These are phyloP conservation scores for Phacellophora camtschatica DNA, from an alignment of 30 jellyfish, hydroid and myxozoan genomes.

Conservation along the genomic window DNA sequence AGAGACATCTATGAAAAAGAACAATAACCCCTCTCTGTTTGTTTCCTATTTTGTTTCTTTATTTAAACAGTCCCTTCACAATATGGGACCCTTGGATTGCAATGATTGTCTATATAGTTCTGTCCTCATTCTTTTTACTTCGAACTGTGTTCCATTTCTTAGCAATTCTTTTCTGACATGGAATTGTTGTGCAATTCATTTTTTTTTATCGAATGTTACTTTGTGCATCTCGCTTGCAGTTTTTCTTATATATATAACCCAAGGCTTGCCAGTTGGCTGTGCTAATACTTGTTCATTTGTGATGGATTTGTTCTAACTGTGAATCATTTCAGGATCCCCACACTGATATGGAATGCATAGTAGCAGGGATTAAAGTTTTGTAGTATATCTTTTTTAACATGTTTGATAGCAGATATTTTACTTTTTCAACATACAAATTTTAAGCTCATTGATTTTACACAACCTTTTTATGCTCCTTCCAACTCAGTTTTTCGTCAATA, in stretches of 20 bases:
- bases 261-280: slow-evolving; percentile 57
- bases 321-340: slow-evolving; percentile 60
- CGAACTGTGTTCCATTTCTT: not conserved
- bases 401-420: slow-evolving; percentile 28
- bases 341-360: slow-evolving; percentile 51
- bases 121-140: not conserved
- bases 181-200: not conserved
- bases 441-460: slow-evolving; percentile 47
- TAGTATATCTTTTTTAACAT: slow-evolving; percentile 41
- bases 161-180: not conserved
- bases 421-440: slow-evolving; percentile 38
- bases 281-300: slow-evolving; percentile 34
- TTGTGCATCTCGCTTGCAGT: slow-evolving; percentile 38
- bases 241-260: slow-evolving; percentile 22
- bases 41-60: not conserved
- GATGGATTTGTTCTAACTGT: slow-evolving; percentile 10
- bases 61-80: not conserved
- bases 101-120: not conserved
- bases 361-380: slow-evolving; percentile 41
- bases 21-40: not conserved
- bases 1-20: not conserved
- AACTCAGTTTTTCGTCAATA: slow-evolving; percentile 46
- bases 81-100: not conserved
- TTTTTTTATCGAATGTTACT: not conserved
- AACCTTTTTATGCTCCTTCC: slow-evolving; percentile 50